Evolutionary conservation across 2,113 vertebrate genomes (phyloP), one percentile per base, ranked within the genome.

Genomic region (Montifringilla adamsi): DNA sequence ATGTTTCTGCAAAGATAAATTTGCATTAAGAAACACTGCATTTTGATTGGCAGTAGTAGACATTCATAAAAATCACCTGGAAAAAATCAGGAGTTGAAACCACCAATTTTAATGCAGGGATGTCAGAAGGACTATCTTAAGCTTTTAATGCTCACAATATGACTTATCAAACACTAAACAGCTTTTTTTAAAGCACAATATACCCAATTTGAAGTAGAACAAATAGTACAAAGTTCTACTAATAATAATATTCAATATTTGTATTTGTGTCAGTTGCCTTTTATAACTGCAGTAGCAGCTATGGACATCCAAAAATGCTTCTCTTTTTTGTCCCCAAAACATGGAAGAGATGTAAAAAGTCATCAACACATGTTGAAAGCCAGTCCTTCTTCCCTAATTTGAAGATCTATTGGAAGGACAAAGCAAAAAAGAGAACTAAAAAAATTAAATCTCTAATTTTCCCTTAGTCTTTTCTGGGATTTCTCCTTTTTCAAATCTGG

Each of bases 1-100:
- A 89, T 95, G 93, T 95, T 96, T 90, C 69, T 93, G 64, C 73
- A 64, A 70, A 93, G 90, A 94, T 93, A 96, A 96, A 88, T 2
- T 60, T 44, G 22, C 75, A 80, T 76, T 89, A 94, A 88, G 78
- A 77, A 90, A 94, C 30, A 39, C 20, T 62, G 39, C 30, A 67
- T 88, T 92, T 70, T 92, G 79, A 84, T 3, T 94, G 72, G 68
- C 24, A 67, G 30, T 33, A 66, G 50, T 6, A 85, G 63, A 63
- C 0, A 0, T 44, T 80, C 60, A 84, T n/a, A 85, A 90, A 91
- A 93, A 90, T 64, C 89, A 74, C 62, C 39, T 88, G 50, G n/a
- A 27, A 69, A 88, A 94, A 53, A 15, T 13, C 9, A 67, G n/a
- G 19, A 80, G 27, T 44, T 90, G 52, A 90, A 91, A 85, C 19